Evolutionary conservation across 1,140 invertebrate species (phyloP), one percentile per base, ranked within the genome.

Genomic region (Dysdera silvatica): DNA sequence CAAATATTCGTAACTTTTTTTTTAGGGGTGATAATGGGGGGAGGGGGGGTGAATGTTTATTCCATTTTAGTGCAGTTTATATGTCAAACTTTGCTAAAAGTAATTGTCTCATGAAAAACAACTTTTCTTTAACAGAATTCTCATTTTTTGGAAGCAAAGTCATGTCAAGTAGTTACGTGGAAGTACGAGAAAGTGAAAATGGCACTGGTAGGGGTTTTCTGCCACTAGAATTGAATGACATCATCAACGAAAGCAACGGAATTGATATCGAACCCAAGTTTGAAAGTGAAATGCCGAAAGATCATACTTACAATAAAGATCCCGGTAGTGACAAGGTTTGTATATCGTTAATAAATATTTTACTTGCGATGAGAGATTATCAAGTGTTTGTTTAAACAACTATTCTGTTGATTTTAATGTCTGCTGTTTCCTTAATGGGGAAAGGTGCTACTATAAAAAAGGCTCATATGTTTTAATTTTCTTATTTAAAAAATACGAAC

Each of bases 241-340:
- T 32, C 8, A n/a, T n/a, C n/a, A 37, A 45, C 37, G 61, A 56
- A 49, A 53, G 56, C 23, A 62, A 56, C 32, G 61, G 53, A 20
- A 47, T 62, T 40, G 23, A 8, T 14, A 20, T 56, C 10, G 14
- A 51, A 4, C 20, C 61, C 37, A 18, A 45, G 24, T 18, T 53
- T 18, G 53, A 55, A 31, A 24, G 43, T 48, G 61, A 62, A 48
- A 6, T 62, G 16, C 52, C 52, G 14, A 62, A 56, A 56, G 61
- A 62, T 62, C 61, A 62, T 16, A 62, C 61, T 6, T 62, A 62
- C 26, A 62, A 31, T 12, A 62, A 62, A 49, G 61, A 62, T 16
- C 61, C 61, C 33, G 61, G 56, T 56, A 18, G 35, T 49, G 12
- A 29, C 20, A n/a, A 62, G 43, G 61, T 62, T 7, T 40, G 23